phyloP scores from a whole-genome alignment of 2,113 vertebrate species.

The Cyprinodon tularosa region DNA sequence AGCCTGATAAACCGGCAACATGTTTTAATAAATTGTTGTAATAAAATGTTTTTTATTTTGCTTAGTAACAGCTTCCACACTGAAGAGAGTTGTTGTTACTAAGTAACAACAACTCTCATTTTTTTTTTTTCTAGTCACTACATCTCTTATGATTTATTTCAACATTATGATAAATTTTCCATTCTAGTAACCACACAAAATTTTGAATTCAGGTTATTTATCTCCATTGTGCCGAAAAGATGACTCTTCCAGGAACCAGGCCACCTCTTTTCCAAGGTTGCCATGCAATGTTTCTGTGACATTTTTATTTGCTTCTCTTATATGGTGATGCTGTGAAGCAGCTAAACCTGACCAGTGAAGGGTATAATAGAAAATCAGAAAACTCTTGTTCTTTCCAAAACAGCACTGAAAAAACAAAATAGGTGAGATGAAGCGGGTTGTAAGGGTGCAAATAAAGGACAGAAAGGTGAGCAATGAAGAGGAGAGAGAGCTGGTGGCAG shows the following conservation, averaged over 20 bases:
- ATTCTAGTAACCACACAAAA: not conserved
- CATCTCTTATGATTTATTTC: not conserved
- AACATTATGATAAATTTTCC: not conserved
- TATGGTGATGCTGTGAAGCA: not conserved
- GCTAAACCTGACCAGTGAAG: conserved; percentile 23
- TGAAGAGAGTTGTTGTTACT: too few relatives aligned
- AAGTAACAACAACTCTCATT: too few relatives aligned
- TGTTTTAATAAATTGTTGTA: too few relatives aligned
- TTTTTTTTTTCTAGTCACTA: not conserved
- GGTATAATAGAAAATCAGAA: conserved; percentile 33
- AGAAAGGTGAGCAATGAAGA: conserved; percentile 39
- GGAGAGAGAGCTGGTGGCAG: conserved; percentile 22
- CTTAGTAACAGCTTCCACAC: too few relatives aligned
- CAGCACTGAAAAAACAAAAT: conserved; percentile 2
- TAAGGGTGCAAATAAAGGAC: conserved; percentile 52
- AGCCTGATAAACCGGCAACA: too few relatives aligned
- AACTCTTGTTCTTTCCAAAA: conserved; percentile 33
- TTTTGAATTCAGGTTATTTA: not conserved
- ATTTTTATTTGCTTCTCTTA: conserved; percentile 33
- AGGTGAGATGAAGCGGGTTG: conserved; percentile 33
- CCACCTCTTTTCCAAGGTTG: conserved; percentile 10
- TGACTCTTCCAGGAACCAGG: not conserved
- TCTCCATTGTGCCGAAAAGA: not conserved
- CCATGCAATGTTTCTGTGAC: conserved; percentile 1
- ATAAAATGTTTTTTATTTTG: too few relatives aligned